A percentile compares a stretch with the other conserved stretches of the same genome.
Evolutionary conservation across 2,113 vertebrate species (phyloP).

Genomic region (Mesitornis unicolor): DNA sequence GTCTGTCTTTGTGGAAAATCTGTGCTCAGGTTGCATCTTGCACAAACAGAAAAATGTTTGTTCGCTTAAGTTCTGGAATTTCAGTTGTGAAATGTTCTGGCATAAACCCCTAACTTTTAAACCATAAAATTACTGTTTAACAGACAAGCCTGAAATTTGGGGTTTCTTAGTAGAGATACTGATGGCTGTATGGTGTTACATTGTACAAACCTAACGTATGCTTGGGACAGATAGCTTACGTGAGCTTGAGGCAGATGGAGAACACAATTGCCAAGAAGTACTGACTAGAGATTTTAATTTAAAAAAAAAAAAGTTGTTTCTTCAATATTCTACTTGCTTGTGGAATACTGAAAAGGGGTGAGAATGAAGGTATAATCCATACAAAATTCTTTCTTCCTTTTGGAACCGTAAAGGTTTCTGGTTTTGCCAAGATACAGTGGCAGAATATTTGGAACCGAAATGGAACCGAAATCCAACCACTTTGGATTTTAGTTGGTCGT

Average conservation of each 20-base stretch:
- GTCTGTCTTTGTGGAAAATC: not conserved
- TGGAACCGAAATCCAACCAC: too few relatives aligned
- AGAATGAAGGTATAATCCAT: constrained; percentile 26
- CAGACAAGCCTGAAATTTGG: not conserved
- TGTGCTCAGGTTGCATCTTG: constrained; percentile 27
- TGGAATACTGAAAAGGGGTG: constrained; percentile 49
- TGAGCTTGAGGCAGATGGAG: not conserved
- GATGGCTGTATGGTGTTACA: constrained; percentile 7
- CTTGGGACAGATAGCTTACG: not conserved
- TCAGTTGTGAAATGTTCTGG: not conserved
- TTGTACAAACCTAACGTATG: not conserved
- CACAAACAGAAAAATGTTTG: not conserved
- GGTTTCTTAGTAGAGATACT: not conserved
- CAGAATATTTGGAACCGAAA: not conserved
- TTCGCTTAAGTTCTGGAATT: not conserved
- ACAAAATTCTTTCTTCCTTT: not conserved
- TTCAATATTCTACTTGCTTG: constrained; percentile 33
- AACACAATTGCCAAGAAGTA: not conserved
- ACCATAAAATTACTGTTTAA: not conserved
- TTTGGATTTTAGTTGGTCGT: not conserved
- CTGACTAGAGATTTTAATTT: not conserved
- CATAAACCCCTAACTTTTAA: not conserved
- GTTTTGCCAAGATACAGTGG: not conserved
- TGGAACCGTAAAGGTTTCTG: not conserved
- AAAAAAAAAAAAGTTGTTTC: not conserved